These are phyloP conservation scores for Platichthys stellatus DNA, from an alignment of 2,113 vertebrate species.

Conservation along the genomic window DNA sequence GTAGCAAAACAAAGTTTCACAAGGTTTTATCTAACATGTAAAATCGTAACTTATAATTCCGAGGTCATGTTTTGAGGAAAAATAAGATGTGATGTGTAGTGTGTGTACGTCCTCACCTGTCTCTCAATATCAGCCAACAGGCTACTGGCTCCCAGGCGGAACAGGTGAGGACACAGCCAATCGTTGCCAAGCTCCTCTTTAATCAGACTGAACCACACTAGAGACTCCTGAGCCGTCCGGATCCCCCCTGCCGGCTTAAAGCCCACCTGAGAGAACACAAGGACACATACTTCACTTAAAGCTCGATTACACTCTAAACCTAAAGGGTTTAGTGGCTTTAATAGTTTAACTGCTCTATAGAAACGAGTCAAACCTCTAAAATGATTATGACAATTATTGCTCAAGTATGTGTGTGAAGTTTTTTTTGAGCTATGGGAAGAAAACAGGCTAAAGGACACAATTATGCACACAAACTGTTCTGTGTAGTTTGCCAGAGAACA, in stretches of 20 bases:
- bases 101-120: constrained; percentile 83
- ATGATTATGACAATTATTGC: too few relatives aligned
- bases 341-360: background rate
- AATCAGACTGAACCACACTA: constrained; percentile 92
- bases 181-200: constrained; percentile 92
- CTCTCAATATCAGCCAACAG: constrained; percentile 93
- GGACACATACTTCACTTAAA: background rate
- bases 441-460: too few relatives aligned
- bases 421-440: too few relatives aligned
- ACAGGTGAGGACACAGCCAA: constrained; percentile 90
- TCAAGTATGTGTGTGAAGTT: too few relatives aligned
- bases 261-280: constrained; percentile 75
- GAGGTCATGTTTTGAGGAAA: background rate
- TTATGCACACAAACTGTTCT: too few relatives aligned
- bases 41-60: background rate
- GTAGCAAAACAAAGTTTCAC: background rate
- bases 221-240: constrained; percentile 88
- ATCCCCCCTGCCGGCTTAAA: constrained; percentile 98
- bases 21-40: too few relatives aligned
- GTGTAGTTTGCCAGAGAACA: too few relatives aligned
- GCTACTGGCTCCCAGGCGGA: constrained; percentile 95
- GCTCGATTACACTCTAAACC: background rate
- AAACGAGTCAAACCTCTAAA: too few relatives aligned
- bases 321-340: background rate
- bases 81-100: background rate